A percentile compares a stretch with the other conserved stretches of the same genome.
phyloP scores from a whole-genome alignment of 2,797 vertebrate species.

The Microchirus variegatus region DNA sequence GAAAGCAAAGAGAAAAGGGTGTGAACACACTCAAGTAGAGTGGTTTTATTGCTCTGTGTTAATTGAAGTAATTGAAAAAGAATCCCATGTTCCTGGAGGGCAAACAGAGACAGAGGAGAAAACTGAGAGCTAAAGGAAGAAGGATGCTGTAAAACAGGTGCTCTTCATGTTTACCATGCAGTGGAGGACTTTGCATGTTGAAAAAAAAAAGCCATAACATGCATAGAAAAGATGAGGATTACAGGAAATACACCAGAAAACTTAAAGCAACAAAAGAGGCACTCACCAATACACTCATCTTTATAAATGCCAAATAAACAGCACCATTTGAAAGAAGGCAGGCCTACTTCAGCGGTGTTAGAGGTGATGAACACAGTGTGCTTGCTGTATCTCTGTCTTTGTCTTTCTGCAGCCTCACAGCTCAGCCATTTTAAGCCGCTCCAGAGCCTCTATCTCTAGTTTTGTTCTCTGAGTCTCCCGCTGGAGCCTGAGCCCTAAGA shows the following conservation, averaged over 20 bases:
- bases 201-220: conserved; percentile 33
- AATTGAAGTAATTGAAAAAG: conserved; percentile 77
- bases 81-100: conserved; percentile 69
- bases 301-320: conserved; percentile 34
- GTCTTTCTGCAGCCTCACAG: conserved; percentile 63
- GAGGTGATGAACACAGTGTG: conserved; percentile 45
- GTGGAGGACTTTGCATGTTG: conserved; percentile 19
- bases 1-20: conserved; percentile 60
- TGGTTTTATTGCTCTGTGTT: conserved; percentile 75
- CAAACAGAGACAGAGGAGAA: conserved; percentile 67
- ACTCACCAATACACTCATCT: background rate
- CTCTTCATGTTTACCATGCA: conserved; percentile 59
- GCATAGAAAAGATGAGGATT: background rate
- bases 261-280: conserved; percentile 1
- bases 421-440: conserved; percentile 71
- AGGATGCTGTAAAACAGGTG: conserved; percentile 78
- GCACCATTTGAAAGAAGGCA: conserved; percentile 34
- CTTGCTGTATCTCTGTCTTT: conserved; percentile 69
- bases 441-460: conserved; percentile 76
- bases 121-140: conserved; percentile 56
- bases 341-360: conserved; percentile 25
- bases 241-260: background rate
- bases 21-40: conserved; percentile 61
- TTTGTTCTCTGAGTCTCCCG: conserved; percentile 80
- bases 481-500: conserved; percentile 81